Base-by-base conservation (phyloP, 2,888 invertebrate species). In the Eristalis pertinax region DNA sequence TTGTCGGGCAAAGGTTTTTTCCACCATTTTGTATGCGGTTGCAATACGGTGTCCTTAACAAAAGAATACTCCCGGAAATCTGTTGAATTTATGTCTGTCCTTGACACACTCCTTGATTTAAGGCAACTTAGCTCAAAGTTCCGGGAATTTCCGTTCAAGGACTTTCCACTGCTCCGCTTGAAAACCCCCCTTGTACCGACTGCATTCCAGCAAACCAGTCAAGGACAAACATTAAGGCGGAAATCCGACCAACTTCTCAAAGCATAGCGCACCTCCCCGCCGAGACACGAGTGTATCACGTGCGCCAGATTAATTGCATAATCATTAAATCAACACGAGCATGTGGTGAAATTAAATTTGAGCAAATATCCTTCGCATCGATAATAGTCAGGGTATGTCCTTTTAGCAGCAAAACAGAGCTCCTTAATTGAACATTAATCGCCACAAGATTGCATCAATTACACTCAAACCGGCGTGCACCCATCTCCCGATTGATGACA, bases 401-500 rank as follows among this genome's bases (percentile, higher is more conserved):
- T 19, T 50, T 50, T 50, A 19, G 19, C 50, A 50, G 50, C 50
- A 50, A 43, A 78, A 26, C 58, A 69, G 69, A 82, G 74, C 64
- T 86, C 67, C 65, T 50, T 82, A 82, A 86, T 82, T 86, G 74
- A 60, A 70, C 69, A 78, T 26, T 86, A 74, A 86, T 86, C 58
- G 85, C 63, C 69, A 68, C 63, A 81, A 50, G 41, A 64, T 41
- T 76, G 24, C 76, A 58, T 58, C 32, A 74, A 60, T 68, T 72
- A 38, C 32, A 41, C 38, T 13, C 26, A 24, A n/a, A 58, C 22
- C 19, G 63, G n/a, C n/a, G 32, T 43, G 35, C 43, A 32, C 32
- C 4, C 1, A 10, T 19, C 11, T 22, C 32, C 26, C 58, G 67
- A 63, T 60, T 63, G 68, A 74, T 60, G 64, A 58, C 58, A 83